Percentiles rank a stretch among this genome's conserved stretches.
Evolutionary conservation across 1,140 invertebrate genomes (phyloP).

Genomic region (Bombyx mandarina): DNA sequence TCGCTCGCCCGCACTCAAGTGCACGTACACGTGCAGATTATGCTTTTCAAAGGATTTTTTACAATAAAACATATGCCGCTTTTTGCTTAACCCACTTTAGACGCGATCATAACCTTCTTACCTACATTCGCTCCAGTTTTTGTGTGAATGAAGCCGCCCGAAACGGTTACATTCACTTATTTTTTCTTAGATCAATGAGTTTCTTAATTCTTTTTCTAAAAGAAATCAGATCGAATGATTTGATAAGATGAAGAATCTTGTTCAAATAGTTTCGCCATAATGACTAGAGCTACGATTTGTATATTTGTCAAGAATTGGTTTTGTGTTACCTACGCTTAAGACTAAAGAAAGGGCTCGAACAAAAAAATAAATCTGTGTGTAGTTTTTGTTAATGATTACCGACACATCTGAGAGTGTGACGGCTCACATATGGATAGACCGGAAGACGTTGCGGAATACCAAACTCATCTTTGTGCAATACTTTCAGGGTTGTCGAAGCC

Average conservation of each 20-base stretch:
- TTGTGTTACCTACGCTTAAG: no score
- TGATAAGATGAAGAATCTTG: no score
- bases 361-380: background rate
- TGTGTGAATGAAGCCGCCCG: slow-evolving; percentile 51
- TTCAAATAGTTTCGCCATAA: no score
- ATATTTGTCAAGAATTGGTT: no score
- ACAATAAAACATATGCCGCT: slow-evolving; percentile 68
- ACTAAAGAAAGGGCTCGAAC: no score
- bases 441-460: slow-evolving; percentile 46
- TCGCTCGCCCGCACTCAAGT: slow-evolving; percentile 34
- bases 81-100: slow-evolving; percentile 71
- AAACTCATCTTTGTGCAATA: slow-evolving; percentile 49
- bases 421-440: slow-evolving; percentile 53
- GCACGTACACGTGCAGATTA: slow-evolving; percentile 60
- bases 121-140: slow-evolving; percentile 66
- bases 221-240: no score
- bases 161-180: slow-evolving; percentile 31
- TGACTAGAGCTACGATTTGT: no score
- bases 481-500: slow-evolving; percentile 36
- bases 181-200: background rate
- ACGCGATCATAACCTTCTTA: slow-evolving; percentile 69
- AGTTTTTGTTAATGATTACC: slow-evolving; percentile 4
- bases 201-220: no score
- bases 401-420: slow-evolving; percentile 25
- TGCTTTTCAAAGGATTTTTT: slow-evolving; percentile 63